Base-by-base conservation (phyloP, 2,113 vertebrate species). In the Tichodroma muraria region DNA sequence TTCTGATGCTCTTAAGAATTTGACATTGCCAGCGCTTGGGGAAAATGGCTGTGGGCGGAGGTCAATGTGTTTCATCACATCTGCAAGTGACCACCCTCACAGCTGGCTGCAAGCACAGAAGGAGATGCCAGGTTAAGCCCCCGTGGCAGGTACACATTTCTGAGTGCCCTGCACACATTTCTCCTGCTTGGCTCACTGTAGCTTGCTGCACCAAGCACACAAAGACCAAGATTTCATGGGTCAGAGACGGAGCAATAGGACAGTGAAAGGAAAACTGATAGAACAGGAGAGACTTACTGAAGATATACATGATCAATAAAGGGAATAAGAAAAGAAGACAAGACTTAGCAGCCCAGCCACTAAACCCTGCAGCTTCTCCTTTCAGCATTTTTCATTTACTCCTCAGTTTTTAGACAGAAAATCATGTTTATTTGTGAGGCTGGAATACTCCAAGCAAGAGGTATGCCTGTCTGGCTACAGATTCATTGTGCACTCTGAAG, bases 61-160 rank as follows among this genome's bases (percentile, higher is more conserved):
- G 25, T 45, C 44, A 38, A 0, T 0, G 5, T 66, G 90, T 59
- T 78, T 57, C 40, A 24, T 19, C 57, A 47, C 2, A 3, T 21
- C 49, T 77, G 30, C 17, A 28, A 56, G 40, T 5, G 13, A 19
- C 21, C 54, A 13, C 30, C 25, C 33, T 82, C 49, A n/a, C 35
- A 80, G 24, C 59, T 61, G 77, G 22, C 35, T 75, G 42, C 53
- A 56, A 84, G 42, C 56, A 59, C 45, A 23, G 20, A 15, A 27
- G 10, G 35, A 85, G 31, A 11, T 19, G 37, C 35, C 56, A n/a
- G 56, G 44, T 65, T 33, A 37, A 56, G 7, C 6, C 28, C 20
- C 25, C 28, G 31, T 37, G 44, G 57, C 35, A 81, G 84, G n/a
- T 23, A 53, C 14, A n/a, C 4, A 14, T 25, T 30, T 71, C 2